Evolutionary conservation across 2,888 invertebrate genomes (phyloP), one percentile per base, ranked within the genome.

Genomic region (Macrophya annulata): DNA sequence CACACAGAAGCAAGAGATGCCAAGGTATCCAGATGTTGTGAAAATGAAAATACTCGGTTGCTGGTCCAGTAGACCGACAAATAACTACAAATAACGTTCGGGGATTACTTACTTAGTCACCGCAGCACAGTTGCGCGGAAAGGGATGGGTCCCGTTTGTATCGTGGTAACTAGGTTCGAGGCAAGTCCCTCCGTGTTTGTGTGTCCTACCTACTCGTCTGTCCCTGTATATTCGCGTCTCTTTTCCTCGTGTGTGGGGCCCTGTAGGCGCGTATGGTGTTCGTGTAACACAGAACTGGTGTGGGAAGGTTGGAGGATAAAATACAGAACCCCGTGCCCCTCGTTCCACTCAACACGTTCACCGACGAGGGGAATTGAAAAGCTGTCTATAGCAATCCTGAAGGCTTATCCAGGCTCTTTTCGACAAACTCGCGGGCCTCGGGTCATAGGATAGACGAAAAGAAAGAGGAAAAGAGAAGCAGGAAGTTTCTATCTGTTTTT

Each of bases 51-150:
- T 87, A 86, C 86, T 89, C 84, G 87, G 86, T 86, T 85, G 83
- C 83, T 83, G 83, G 88, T 87, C 87, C 90, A 89, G 86, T 87
- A 89, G 89, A 93, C 89, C 93, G 93, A 92, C 88, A 93, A 92
- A 93, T 93, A 92, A 93, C 92, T 91, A 89, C 93, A 91, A 93
- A 93, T 93, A 93, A 93, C 92, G 90, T 92, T 92, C 89, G 91
- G 89, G 92, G 93, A 93, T 93, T 93, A 93, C 91, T 92, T 93
- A 93, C 91, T 92, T 91, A 92, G 92, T 92, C 93, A 93, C 92
- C 92, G 92, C 91, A 91, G 90, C 90, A 91, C 89, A 90, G 89
- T 91, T 90, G 90, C 89, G 88, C 84, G 68, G 65, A 43, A 25
- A 12, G 83, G 81, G 43, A 12, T 45, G 43, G 21, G 43, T 48